Evolutionary conservation across 2,888 invertebrate genomes (phyloP).

Genomic region (Erebia epiphron): DNA sequence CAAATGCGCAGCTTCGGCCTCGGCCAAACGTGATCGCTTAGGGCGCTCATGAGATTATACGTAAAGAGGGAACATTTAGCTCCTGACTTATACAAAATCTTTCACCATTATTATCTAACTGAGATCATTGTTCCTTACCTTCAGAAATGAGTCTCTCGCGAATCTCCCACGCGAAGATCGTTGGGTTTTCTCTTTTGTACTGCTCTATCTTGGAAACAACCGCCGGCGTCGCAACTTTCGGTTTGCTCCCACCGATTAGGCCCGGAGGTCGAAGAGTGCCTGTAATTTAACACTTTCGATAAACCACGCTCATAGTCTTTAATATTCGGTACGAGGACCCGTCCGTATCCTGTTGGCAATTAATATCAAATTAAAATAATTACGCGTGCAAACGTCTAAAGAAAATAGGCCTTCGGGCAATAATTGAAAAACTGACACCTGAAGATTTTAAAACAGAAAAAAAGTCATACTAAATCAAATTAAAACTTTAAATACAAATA

Average conservation of each 20-base stretch:
- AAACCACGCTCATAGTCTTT: conserved; percentile 21
- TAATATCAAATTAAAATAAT: conserved; percentile 34
- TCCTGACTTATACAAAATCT: conserved; percentile 45
- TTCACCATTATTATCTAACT: conserved; percentile 42
- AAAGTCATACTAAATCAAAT: conserved; percentile 63
- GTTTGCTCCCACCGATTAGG: conserved; percentile 97
- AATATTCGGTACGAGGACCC: conserved; percentile 24
- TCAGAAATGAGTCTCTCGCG: conserved; percentile 97
- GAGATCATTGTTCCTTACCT: conserved; percentile 84
- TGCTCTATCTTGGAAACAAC: conserved; percentile 99
- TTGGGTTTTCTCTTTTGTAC: conserved; percentile 98
- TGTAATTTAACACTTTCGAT: conserved; percentile 68
- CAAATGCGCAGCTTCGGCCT: conserved; percentile 36
- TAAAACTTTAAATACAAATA: conserved; percentile 72
- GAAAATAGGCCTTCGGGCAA: conserved; percentile 18
- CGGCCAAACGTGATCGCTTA: conserved; percentile 62
- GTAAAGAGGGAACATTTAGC: conserved; percentile 47
- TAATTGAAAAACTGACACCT: conserved; percentile 53
- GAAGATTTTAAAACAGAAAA: conserved; percentile 52
- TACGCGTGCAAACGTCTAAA: conserved; percentile 24
- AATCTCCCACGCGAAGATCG: conserved; percentile 99
- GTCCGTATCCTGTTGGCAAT: conserved; percentile 28
- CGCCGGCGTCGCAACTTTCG: conserved; percentile 98
- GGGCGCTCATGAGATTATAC: conserved; percentile 55
- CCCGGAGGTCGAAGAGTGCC: conserved; percentile 95